Evolutionary conservation across 2,797 vertebrate genomes (phyloP).

Genomic region (Lates japonicus): DNA sequence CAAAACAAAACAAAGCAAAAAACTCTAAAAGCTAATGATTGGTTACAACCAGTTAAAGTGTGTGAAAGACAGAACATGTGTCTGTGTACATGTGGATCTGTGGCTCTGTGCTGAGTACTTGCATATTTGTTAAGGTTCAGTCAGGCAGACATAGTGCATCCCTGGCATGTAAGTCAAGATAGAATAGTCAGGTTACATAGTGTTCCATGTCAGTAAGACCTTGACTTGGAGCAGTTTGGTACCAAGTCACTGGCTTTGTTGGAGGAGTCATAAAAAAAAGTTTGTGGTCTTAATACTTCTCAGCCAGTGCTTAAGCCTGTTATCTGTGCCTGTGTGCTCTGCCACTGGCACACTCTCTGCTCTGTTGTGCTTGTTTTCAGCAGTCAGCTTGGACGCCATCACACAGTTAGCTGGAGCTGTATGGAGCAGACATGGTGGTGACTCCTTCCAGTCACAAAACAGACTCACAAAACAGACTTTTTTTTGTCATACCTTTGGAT

Average conservation of each 20-base stretch:
- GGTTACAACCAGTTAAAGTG: no score
- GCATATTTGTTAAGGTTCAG: not conserved
- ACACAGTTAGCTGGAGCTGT: conserved; percentile 29
- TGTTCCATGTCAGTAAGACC: conserved; percentile 1
- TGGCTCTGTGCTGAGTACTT: not conserved
- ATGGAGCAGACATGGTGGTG: conserved; percentile 30
- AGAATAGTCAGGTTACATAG: not conserved
- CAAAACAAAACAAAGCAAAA: no score
- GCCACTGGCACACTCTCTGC: conserved; percentile 53
- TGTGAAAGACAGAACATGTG: not conserved
- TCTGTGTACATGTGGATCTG: not conserved
- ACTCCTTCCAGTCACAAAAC: conserved; percentile 52
- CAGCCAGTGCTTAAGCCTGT: conserved; percentile 60
- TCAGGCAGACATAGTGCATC: not conserved
- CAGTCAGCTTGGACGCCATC: conserved; percentile 44
- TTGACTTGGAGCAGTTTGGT: conserved; percentile 43
- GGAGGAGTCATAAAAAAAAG: conserved; percentile 35
- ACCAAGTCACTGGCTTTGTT: conserved; percentile 47
- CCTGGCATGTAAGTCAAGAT: not conserved
- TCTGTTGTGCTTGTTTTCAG: conserved; percentile 51
- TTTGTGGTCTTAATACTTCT: conserved; percentile 55
- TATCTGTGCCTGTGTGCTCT: conserved; percentile 64
- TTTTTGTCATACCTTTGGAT: conserved; percentile 38
- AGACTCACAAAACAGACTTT: conserved; percentile 20
- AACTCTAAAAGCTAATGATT: no score